Evolutionary conservation across 2,113 vertebrate genomes (phyloP).

Genomic region (Tragulus kanchil): DNA sequence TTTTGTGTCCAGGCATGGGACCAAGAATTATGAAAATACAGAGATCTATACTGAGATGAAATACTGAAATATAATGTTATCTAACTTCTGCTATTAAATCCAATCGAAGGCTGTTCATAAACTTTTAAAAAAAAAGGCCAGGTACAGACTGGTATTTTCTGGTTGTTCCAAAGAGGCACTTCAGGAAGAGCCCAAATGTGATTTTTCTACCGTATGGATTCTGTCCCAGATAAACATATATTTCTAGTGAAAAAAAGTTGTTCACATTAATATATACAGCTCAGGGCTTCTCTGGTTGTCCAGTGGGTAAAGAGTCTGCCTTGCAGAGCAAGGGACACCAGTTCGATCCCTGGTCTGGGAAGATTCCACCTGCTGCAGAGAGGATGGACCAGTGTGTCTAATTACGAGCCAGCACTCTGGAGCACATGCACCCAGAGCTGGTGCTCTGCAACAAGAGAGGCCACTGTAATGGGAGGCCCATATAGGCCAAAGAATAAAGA

Average conservation of each 20-base stretch:
- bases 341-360: too few species aligned
- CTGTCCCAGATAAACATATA: background rate
- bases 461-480: too few species aligned
- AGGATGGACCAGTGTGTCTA: too few species aligned
- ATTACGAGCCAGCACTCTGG: too few species aligned
- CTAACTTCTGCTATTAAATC: background rate
- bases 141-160: background rate
- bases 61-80: background rate
- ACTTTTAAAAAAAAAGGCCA: background rate
- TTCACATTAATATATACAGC: background rate
- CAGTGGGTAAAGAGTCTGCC: too few species aligned
- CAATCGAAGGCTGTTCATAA: background rate
- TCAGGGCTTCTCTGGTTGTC: too few species aligned
- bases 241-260: background rate
- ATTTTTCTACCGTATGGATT: background rate
- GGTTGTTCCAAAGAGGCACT: background rate
- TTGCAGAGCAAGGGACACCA: too few species aligned
- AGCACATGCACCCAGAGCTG: too few species aligned
- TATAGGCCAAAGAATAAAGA: too few species aligned
- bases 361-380: too few species aligned
- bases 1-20: background rate
- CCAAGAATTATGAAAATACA: background rate
- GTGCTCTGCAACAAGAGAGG: too few species aligned
- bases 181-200: background rate
- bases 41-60: background rate